Conservation (phyloP, 2,113 vertebrate genomes). For the Steatornis caripensis region DNA sequence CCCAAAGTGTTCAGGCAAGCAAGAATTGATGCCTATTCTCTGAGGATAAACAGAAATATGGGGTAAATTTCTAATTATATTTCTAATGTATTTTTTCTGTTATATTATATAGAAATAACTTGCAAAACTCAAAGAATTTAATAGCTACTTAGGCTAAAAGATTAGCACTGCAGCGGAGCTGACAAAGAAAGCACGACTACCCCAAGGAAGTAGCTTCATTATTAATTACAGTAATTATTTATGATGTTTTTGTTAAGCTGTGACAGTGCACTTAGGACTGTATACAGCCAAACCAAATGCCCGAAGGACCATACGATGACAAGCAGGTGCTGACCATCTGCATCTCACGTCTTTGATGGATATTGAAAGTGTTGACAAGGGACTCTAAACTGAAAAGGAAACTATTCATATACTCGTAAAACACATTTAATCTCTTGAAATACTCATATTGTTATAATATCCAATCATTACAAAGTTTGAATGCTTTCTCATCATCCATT, state of each 20-base stretch:
- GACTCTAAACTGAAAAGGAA: neutral
- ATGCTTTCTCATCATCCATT: neutral
- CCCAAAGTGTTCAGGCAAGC: slow-evolving; percentile 5
- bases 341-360: neutral
- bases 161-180: neutral
- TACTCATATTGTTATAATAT: neutral
- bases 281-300: neutral
- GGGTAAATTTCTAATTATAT: slow-evolving; percentile 16
- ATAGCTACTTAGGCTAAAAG: neutral
- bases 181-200: neutral
- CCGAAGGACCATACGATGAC: neutral
- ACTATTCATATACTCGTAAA: neutral
- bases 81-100: too few relatives aligned
- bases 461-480: neutral
- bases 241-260: slow-evolving; percentile 37
- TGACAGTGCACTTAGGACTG: slow-evolving; percentile 30
- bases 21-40: neutral
- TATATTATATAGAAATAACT: too few relatives aligned
- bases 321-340: slow-evolving; percentile 56
- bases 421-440: neutral
- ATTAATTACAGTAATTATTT: slow-evolving; percentile 47
- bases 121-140: neutral
- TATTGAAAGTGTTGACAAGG: neutral
- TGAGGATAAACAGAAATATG: slow-evolving; percentile 8
- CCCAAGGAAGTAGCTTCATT: slow-evolving; percentile 38